These are phyloP conservation scores for Dallia pectoralis DNA, from an alignment of 2,797 vertebrate species.

Conservation along the genomic window DNA sequence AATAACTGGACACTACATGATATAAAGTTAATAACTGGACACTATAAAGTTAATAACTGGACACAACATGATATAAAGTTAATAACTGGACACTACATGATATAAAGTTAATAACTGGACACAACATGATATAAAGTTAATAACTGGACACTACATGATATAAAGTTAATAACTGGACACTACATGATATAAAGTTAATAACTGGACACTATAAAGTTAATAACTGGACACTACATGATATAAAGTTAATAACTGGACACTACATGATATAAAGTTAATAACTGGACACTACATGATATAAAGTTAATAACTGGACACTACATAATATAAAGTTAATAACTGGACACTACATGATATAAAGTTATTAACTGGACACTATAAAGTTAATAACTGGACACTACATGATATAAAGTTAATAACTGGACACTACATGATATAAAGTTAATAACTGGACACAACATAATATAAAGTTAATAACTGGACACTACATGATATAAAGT, in stretches of 20 bases:
- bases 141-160: too few relatives aligned
- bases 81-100: neutral
- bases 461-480: neutral
- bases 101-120: neutral
- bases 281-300: slow-evolving; percentile 34
- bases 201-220: too few relatives aligned
- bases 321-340: neutral
- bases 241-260: neutral
- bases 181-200: neutral
- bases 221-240: too few relatives aligned
- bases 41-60: too few relatives aligned
- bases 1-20: neutral
- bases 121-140: too few relatives aligned
- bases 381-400: too few relatives aligned
- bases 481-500: neutral
- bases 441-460: too few relatives aligned
- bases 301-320: too few relatives aligned
- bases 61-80: neutral
- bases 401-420: neutral
- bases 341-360: neutral
- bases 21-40: neutral
- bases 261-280: neutral
- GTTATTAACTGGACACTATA: too few relatives aligned
- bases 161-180: neutral
- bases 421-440: slow-evolving; percentile 22